Conservation (phyloP, 1,140 invertebrate species). For the Zophobas atratus region DNA sequence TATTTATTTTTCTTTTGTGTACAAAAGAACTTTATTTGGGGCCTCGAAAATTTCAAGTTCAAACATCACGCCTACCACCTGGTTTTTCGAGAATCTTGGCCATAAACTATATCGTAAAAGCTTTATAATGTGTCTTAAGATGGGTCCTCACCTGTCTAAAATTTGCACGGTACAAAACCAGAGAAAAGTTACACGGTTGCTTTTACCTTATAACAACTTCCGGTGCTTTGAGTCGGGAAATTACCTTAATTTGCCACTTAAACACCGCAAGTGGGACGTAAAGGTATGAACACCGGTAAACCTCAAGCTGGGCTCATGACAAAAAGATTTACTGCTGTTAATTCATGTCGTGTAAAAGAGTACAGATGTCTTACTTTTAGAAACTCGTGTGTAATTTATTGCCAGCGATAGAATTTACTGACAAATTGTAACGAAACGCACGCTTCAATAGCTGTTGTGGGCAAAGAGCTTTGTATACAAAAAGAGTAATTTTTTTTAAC, state of each 20-base stretch:
- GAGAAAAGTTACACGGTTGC: constrained; percentile 40
- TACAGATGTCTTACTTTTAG: constrained; percentile 55
- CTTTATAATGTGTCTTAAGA: constrained; percentile 53
- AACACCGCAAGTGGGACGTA: constrained; percentile 39
- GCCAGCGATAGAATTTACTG: constrained; percentile 3
- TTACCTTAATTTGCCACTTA: constrained; percentile 55
- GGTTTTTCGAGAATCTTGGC: constrained; percentile 53
- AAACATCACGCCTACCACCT: constrained; percentile 62
- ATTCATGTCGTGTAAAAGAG: constrained; percentile 32
- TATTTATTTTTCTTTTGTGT: constrained; percentile 35
- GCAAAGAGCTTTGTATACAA: constrained; percentile 2
- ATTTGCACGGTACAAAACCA: constrained; percentile 42
- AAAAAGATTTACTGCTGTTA: constrained; percentile 48
- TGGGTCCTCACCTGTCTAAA: constrained; percentile 44
- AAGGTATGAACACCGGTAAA: constrained; percentile 40
- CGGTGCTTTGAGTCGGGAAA: constrained; percentile 50
- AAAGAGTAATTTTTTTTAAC: too few relatives aligned
- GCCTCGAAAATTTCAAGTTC: constrained; percentile 51
- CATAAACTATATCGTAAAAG: constrained; percentile 50
- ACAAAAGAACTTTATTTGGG: constrained; percentile 31
- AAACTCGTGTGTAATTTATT: constrained; percentile 30
- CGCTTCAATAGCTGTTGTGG: background rate
- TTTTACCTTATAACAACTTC: constrained; percentile 47
- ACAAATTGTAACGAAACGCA: constrained; percentile 18
- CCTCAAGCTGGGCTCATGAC: constrained; percentile 41